Base-by-base conservation (phyloP, 2,888 invertebrate species). In the Agonopterix alstromeriana region DNA sequence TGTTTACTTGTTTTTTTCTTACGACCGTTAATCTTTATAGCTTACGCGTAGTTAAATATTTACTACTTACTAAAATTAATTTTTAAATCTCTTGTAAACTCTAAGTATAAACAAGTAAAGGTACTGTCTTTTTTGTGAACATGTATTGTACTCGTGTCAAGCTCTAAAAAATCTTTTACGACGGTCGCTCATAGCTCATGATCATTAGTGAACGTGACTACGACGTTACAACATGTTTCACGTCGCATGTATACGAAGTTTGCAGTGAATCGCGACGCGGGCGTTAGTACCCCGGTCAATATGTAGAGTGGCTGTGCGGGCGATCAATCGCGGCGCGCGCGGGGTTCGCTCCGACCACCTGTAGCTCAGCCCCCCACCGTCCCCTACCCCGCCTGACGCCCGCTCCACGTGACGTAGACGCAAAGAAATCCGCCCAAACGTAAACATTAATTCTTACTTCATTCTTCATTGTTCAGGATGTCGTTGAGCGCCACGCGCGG, bases 391-490 rank as follows among this genome's bases (percentile, higher is more conserved):
- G 60, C 61, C 57, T 53, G 58, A 59, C 65, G 68, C 67, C 58
- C 61, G 60, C 80, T 73, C 75, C 80, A 78, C 87, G 87, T 87
- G 88, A 87, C 87, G 87, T 85, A 74, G 82, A 42, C 82, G 76
- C 74, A 65, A 74, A 85, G 84, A 84, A 84, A 85, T 83, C 84
- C 83, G 80, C 83, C 86, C 82, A 86, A 86, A 87, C 87, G 87
- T 87, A 88, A 88, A 88, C 88, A 88, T 84, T 83, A 86, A 86
- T 86, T 84, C 86, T 84, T 83, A 82, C 76, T 85, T 83, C 86
- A 82, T 83, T 85, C 86, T 85, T 86, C 83, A 85, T 82, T 82
- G 86, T 84, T 77, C 77, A 76, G 81, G 82, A 81, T 82, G 82
- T 77, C 75, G 76, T 63, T 70, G 74, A 76, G 80, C 73, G 79